These are phyloP conservation scores for Blera fallax DNA, from an alignment of 2,888 invertebrate genomes.

Conservation along the genomic window DNA sequence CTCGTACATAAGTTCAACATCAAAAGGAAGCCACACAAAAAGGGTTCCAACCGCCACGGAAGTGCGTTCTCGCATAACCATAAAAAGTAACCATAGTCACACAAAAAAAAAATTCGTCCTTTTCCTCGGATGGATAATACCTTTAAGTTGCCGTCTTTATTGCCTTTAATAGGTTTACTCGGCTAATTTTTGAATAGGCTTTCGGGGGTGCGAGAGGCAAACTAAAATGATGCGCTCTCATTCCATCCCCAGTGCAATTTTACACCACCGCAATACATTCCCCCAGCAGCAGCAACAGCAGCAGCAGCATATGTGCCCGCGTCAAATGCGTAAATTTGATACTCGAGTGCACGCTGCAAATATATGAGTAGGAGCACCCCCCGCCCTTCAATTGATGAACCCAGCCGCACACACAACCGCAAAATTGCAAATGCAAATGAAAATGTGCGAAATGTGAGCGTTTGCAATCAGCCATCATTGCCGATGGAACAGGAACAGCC, in stretches of 20 bases:
- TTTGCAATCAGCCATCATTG: constrained; percentile 18
- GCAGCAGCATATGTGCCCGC: not conserved
- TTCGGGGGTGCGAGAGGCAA: not conserved
- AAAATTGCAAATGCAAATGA: constrained; percentile 42
- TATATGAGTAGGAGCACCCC: not conserved
- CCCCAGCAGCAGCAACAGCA: not conserved
- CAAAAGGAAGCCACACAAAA: constrained; percentile 56
- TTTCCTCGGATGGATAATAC: not conserved
- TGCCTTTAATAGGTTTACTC: constrained; percentile 32
- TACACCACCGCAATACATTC: constrained; percentile 32
- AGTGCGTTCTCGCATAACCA: constrained; percentile 17
- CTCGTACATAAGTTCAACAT: constrained; percentile 3
- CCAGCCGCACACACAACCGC: constrained; percentile 22
- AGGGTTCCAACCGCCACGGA: constrained; percentile 11
- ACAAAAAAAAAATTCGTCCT: not conserved
- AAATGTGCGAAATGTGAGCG: constrained; percentile 6
- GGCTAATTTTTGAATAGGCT: not conserved
- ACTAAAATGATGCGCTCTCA: not conserved
- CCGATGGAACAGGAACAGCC: not conserved
- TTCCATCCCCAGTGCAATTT: constrained; percentile 9
- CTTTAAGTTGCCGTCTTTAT: not conserved
- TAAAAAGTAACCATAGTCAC: not conserved
- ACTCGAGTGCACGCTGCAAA: not conserved
- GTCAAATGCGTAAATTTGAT: not conserved
- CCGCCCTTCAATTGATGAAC: not conserved